Conservation (phyloP, 2,113 vertebrate genomes). For the Pionites leucogaster region DNA sequence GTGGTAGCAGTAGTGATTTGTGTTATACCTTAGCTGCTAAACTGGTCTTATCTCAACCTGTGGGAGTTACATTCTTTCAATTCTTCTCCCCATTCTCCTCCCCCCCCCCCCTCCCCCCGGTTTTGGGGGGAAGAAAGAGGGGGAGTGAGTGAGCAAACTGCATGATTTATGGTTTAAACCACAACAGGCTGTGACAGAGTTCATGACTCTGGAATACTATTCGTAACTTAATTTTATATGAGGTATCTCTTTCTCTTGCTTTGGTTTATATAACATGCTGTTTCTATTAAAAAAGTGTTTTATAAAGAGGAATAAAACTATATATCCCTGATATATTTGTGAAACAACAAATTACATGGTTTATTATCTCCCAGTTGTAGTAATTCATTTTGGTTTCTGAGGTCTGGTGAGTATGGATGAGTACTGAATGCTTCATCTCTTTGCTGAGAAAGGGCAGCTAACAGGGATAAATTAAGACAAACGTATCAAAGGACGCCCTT, state of each 20-base stretch:
- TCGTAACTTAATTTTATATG: neutral
- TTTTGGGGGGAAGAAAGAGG: too few relatives aligned
- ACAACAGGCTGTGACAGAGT: neutral
- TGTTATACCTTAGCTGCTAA: too few relatives aligned
- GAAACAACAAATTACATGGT: neutral
- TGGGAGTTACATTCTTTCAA: too few relatives aligned
- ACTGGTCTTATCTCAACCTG: too few relatives aligned
- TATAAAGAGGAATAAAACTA: neutral
- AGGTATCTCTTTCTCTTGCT: neutral
- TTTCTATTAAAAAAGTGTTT: neutral
- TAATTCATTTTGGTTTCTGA: neutral
- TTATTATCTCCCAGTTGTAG: neutral
- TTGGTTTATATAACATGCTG: neutral
- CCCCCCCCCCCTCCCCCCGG: too few relatives aligned
- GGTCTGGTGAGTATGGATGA: neutral
- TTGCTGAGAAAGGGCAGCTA: neutral
- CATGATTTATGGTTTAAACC: too few relatives aligned
- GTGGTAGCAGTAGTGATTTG: too few relatives aligned
- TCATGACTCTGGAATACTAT: neutral
- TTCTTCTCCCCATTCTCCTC: too few relatives aligned
- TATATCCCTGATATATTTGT: neutral
- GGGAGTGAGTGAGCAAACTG: too few relatives aligned
- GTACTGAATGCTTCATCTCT: neutral
- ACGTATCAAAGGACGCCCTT: neutral
- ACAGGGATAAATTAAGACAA: neutral